Percentiles rank a stretch among this genome's conserved stretches.
These are phyloP conservation scores for Lymantria monacha DNA, from an alignment of 2,888 invertebrate genomes.

Conservation along the genomic window DNA sequence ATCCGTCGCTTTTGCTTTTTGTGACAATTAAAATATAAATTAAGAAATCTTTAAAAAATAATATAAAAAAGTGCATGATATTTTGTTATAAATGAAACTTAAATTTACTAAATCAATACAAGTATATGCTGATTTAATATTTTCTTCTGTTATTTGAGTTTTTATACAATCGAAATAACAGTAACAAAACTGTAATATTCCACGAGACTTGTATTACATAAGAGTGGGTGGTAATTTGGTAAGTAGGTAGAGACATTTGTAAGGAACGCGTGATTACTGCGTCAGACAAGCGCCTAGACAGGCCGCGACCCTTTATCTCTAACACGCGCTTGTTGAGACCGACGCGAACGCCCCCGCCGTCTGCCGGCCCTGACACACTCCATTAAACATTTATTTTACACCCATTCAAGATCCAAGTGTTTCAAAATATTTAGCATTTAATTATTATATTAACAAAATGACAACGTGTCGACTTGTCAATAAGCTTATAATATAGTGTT, in stretches of 20 bases:
- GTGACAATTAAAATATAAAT: too few relatives aligned
- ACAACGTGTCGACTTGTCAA: too few relatives aligned
- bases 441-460: too few relatives aligned
- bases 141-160: too few relatives aligned
- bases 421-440: too few relatives aligned
- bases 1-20: too few relatives aligned
- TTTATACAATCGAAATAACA: neutral
- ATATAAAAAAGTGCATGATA: too few relatives aligned
- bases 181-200: constrained; percentile 2
- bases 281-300: constrained; percentile 50
- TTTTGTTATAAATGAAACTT: too few relatives aligned
- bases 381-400: constrained; percentile 15
- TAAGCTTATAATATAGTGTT: too few relatives aligned
- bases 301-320: constrained; percentile 56
- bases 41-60: too few relatives aligned
- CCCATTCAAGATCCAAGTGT: constrained; percentile 5
- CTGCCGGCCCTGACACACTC: constrained; percentile 49
- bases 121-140: too few relatives aligned
- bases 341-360: constrained; percentile 30
- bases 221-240: constrained; percentile 5
- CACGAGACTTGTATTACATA: constrained; percentile 2
- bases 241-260: constrained; percentile 24
- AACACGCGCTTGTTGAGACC: constrained; percentile 5
- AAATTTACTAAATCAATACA: too few relatives aligned
- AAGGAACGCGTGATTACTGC: constrained; percentile 17